Conservation (phyloP, 1,140 invertebrate genomes). For the Drosophila nebulosa region DNA sequence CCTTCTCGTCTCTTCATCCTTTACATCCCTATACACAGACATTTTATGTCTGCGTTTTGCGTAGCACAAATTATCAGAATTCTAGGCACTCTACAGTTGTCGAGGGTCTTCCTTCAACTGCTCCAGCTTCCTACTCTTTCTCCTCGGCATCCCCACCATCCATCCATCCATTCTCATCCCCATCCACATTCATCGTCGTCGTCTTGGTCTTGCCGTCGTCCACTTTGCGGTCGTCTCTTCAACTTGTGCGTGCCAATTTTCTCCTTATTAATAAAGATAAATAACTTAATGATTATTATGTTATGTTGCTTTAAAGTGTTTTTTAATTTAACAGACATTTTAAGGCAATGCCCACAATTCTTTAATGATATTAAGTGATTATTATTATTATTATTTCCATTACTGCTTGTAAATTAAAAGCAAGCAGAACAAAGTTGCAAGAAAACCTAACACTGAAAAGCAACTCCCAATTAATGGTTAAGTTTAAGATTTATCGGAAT, state of each 20-base stretch:
- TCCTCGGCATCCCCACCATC: background rate
- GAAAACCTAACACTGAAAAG: background rate
- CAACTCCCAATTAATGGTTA: too few species aligned
- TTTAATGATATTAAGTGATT: conserved; percentile 42
- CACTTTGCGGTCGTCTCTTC: conserved; percentile 48
- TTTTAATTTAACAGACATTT: conserved; percentile 67
- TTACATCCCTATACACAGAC: conserved; percentile 17
- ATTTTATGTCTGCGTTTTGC: conserved; percentile 78
- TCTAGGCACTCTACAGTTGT: conserved; percentile 52
- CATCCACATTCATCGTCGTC: conserved; percentile 2
- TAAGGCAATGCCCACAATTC: conserved; percentile 27
- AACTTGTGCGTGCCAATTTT: conserved; percentile 77
- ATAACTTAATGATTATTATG: conserved; percentile 78
- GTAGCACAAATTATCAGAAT: conserved; percentile 69
- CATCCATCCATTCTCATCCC: background rate
- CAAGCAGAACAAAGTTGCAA: background rate
- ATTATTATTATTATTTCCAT: conserved; percentile 1
- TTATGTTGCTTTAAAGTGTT: conserved; percentile 59
- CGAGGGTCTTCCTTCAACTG: background rate
- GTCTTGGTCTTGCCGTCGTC: conserved; percentile 22
- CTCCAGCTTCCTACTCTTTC: background rate
- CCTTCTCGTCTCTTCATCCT: background rate
- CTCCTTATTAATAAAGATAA: conserved; percentile 79
- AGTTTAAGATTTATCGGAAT: too few species aligned
- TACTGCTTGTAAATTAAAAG: background rate